Evolutionary conservation across 2,797 vertebrate genomes (phyloP).

Genomic region (Nasua narica): DNA sequence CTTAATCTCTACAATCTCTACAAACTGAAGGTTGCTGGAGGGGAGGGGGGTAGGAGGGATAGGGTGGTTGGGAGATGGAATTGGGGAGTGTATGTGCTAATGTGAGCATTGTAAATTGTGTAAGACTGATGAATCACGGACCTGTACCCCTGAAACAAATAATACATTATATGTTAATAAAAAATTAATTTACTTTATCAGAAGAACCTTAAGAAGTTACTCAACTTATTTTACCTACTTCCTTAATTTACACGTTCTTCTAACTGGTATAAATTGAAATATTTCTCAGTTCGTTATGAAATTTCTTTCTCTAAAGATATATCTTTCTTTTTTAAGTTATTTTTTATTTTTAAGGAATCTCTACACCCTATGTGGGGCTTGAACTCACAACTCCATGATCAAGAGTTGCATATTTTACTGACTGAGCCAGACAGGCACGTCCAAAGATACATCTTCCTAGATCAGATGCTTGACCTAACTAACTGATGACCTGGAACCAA

Average conservation of each 20-base stretch:
- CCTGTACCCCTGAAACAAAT: too few species aligned
- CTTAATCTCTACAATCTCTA: too few species aligned
- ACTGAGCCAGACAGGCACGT: not conserved
- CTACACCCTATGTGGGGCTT: not conserved
- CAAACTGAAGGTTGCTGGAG: too few species aligned
- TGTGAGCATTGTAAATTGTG: too few species aligned
- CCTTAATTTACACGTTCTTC: not conserved
- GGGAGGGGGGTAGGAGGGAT: too few species aligned
- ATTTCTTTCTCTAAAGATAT: not conserved
- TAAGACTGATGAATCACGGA: too few species aligned
- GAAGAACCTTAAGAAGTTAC: not conserved
- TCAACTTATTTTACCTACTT: not conserved
- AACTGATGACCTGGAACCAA: not conserved
- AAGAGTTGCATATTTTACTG: not conserved
- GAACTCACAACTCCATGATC: not conserved
- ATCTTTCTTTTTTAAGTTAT: not conserved
- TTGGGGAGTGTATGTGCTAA: too few species aligned
- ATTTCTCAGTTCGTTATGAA: not conserved
- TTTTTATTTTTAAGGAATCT: not conserved
- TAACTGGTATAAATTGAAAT: not conserved
- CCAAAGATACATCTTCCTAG: not conserved
- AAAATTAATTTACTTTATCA: not conserved
- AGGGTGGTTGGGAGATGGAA: too few species aligned
- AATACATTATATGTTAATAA: too few species aligned
- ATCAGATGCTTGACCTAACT: not conserved